Evolutionary conservation across 2,113 vertebrate species (phyloP), one percentile per base, ranked within the genome.

Genomic region (Potamarius usumacintae): DNA sequence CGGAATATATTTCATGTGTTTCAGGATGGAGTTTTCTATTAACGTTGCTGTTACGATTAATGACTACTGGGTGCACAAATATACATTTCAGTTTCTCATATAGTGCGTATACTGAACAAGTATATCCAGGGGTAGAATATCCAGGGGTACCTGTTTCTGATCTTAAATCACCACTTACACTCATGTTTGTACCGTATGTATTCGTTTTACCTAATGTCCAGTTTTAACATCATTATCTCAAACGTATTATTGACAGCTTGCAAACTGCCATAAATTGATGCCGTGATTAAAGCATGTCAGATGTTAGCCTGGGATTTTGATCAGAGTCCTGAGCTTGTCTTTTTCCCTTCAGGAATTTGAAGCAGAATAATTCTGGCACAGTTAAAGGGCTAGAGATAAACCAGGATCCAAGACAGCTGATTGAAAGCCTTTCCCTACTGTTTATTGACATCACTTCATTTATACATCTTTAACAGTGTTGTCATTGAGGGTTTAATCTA

Each of bases 131-230:
- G 63, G 69, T 22, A 65, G 7, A 87, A 77, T 87, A 87, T 83
- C 18, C 69, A 83, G 86, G 80, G 86, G 80, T 83, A 87, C 81
- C 60, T 6, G 1, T 71, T 58, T 30, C 18, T 27, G 57, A 89
- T 88, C 86, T 42, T 48, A 89, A 88, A 90, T 92, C 91, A 91
- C 22, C 74, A 77, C 17, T 74, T 74, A 88, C 91, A 88, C 92
- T 88, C 63, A 25, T 84, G 22, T 62, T 86, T 88, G 42, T 86
- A 67, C 18, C 65, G 80, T 88, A 88, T 90, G 85, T 91, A 85
- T 91, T 85, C 71, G 52, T 89, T 91, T 91, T 91, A 69, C 27
- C 55, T 60, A 62, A 77, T 27, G 57, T 87, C 48, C 48, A 86
- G 92, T 74, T 85, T 90, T 79, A 91, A 50, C 82, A 58, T 72